Conservation (phyloP, 2,113 vertebrate genomes). For the Leptodactylus fuscus region DNA sequence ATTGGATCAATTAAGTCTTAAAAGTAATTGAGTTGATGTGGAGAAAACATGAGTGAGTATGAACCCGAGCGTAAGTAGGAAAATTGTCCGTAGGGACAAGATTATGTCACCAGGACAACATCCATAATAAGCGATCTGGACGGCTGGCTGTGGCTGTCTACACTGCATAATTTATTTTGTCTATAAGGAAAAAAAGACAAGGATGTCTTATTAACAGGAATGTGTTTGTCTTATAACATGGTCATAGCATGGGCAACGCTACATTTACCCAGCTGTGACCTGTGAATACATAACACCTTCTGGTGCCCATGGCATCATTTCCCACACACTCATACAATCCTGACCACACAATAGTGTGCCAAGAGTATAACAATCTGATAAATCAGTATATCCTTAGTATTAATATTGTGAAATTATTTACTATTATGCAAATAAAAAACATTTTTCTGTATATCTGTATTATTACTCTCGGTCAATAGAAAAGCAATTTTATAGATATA, state of each 20-base stretch:
- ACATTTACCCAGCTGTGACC: conserved; percentile 24
- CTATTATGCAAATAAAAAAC: too few relatives aligned
- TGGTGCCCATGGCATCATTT: conserved; percentile 32
- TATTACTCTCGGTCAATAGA: too few relatives aligned
- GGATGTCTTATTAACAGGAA: conserved; percentile 23
- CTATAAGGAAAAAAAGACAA: background rate
- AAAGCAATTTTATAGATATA: too few relatives aligned
- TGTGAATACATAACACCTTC: conserved; percentile 39
- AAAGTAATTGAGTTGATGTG: background rate
- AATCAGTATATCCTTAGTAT: too few relatives aligned
- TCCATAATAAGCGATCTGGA: conserved; percentile 47
- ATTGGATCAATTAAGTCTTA: background rate
- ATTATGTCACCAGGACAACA: conserved; percentile 14
- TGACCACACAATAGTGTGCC: background rate
- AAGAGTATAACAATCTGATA: background rate
- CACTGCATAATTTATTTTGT: conserved; percentile 32
- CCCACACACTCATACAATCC: conserved; percentile 24
- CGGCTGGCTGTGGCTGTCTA: background rate
- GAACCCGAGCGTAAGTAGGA: background rate
- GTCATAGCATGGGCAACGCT: background rate
- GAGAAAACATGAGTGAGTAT: background rate
- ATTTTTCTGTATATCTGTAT: too few relatives aligned
- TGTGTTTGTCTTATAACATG: conserved; percentile 31
- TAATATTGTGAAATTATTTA: too few relatives aligned
- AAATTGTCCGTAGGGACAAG: conserved; percentile 26